phyloP scores from a whole-genome alignment of 2,888 invertebrate species.

The Periphyllus acericola region DNA sequence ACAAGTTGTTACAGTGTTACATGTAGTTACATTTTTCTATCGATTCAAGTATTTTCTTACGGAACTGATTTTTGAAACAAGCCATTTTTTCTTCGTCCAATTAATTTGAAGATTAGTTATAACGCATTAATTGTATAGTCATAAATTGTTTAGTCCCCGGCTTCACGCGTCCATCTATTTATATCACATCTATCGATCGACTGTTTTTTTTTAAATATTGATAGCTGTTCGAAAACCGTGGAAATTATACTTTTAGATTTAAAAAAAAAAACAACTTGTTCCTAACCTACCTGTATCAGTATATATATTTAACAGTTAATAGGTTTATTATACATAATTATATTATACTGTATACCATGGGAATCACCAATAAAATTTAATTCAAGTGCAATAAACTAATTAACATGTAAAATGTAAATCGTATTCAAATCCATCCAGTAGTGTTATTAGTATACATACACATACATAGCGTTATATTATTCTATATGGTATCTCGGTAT shows the following conservation, averaged over 20 bases:
- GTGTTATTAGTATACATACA: neutral
- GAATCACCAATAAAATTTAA: conserved; percentile 40
- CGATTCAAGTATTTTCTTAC: too few relatives aligned
- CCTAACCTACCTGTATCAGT: neutral
- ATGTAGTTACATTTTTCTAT: too few relatives aligned
- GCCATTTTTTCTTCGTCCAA: neutral
- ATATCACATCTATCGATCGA: neutral
- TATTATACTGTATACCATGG: neutral
- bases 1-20: too few relatives aligned
- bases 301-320: conserved; percentile 20
- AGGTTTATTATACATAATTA: conserved; percentile 49
- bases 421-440: conserved; percentile 4
- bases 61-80: neutral
- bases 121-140: neutral
- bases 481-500: neutral
- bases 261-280: neutral
- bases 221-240: neutral
- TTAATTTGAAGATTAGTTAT: neutral
- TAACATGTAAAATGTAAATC: conserved; percentile 30
- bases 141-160: too few relatives aligned
- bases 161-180: neutral
- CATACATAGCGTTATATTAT: neutral
- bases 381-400: conserved; percentile 51
- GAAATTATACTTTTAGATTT: conserved; percentile 20
- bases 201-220: neutral